Evolutionary conservation across 2,888 invertebrate species (phyloP).

Genomic region (Macropis europaea): DNA sequence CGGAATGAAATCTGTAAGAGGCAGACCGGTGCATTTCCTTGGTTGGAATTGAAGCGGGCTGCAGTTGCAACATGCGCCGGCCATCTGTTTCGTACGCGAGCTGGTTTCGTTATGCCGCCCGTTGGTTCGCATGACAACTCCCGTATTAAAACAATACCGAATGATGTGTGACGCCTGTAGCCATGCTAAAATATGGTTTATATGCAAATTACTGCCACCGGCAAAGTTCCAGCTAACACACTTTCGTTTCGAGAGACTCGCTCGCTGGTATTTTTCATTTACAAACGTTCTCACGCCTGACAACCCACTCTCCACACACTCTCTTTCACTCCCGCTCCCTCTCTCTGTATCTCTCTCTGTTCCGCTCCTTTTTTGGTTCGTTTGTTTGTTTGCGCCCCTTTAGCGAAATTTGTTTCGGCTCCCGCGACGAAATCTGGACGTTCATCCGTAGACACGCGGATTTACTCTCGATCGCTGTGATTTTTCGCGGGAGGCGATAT

Average conservation of each 20-base stretch:
- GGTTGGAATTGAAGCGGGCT: constrained; percentile 10
- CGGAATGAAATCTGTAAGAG: constrained; percentile 27
- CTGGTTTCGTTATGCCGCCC: constrained; percentile 44
- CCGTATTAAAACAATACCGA: constrained; percentile 54
- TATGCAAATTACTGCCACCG: constrained; percentile 48
- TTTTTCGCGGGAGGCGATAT: too few relatives aligned
- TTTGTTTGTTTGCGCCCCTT: background rate
- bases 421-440: background rate
- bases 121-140: constrained; percentile 34
- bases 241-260: constrained; percentile 21
- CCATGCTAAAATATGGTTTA: constrained; percentile 48
- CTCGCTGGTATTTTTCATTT: constrained; percentile 34
- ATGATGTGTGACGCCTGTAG: constrained; percentile 45
- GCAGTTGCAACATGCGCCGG: constrained; percentile 11
- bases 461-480: background rate
- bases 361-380: too few relatives aligned
- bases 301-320: too few relatives aligned
- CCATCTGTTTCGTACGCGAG: constrained; percentile 50
- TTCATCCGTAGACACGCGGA: background rate
- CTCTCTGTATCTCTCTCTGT: too few relatives aligned
- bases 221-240: constrained; percentile 27
- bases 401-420: background rate
- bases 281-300: background rate
- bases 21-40: constrained; percentile 21
- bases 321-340: too few relatives aligned